phyloP scores from a whole-genome alignment of 2,113 vertebrate genomes.

The Tragelaphus buxtoni region DNA sequence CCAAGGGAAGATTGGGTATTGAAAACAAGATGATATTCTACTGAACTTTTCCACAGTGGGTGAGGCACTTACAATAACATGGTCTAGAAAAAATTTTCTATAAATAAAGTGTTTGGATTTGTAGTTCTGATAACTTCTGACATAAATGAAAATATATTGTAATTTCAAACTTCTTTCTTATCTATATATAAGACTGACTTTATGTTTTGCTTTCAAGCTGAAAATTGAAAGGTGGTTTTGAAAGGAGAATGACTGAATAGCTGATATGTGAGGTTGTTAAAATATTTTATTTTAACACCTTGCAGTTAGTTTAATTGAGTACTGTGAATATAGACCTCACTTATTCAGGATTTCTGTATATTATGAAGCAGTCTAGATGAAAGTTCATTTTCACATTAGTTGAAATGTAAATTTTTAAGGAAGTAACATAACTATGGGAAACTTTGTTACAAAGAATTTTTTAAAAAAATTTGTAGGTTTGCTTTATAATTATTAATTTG shows the following conservation, averaged over 20 bases:
- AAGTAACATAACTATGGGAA: not conserved
- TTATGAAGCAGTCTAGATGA: not conserved
- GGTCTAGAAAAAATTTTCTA: conserved; percentile 37
- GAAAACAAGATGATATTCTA: conserved; percentile 38
- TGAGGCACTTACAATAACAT: conserved; percentile 31
- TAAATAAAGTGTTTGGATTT: conserved; percentile 18
- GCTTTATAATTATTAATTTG: not conserved
- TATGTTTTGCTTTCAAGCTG: conserved; percentile 37
- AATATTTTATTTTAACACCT: conserved; percentile 25
- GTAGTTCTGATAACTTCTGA: conserved; percentile 35
- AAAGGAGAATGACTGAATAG: not conserved
- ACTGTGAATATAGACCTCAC: not conserved
- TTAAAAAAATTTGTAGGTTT: not conserved
- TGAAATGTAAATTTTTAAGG: not conserved
- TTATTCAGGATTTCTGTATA: not conserved
- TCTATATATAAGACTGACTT: conserved; percentile 41
- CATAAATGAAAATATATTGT: conserved; percentile 22
- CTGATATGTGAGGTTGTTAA: not conserved
- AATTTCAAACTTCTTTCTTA: conserved; percentile 54
- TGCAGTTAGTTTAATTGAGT: conserved; percentile 52
- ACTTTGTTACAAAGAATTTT: not conserved
- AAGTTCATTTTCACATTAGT: not conserved
- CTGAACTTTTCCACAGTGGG: not conserved
- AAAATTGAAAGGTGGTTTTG: not conserved
- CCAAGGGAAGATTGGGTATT: conserved; percentile 16